phyloP scores from a whole-genome alignment of 2,888 invertebrate species.

The Diarsia mendica region DNA sequence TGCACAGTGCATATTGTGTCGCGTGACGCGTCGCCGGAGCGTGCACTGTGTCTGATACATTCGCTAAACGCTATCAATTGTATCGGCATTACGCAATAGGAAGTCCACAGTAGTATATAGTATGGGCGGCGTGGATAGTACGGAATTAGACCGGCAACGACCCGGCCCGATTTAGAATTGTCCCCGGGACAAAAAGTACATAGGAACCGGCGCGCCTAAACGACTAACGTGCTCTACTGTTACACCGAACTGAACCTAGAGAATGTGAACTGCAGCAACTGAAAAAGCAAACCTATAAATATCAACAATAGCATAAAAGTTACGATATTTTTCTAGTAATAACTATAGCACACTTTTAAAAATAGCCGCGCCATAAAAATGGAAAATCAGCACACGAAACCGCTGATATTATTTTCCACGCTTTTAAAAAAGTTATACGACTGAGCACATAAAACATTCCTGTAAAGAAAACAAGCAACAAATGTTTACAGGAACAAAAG shows the following conservation, averaged over 20 bases:
- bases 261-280: background rate
- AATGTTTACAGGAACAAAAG: slow-evolving; percentile 39
- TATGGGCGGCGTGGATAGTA: slow-evolving; percentile 68
- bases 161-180: slow-evolving; percentile 86
- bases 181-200: slow-evolving; percentile 86
- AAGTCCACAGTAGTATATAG: slow-evolving; percentile 76
- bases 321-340: background rate
- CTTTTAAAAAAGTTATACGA: slow-evolving; percentile 21
- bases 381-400: background rate
- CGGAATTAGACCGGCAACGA: slow-evolving; percentile 85
- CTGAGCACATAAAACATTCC: slow-evolving; percentile 3
- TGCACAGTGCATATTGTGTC: slow-evolving; percentile 47
- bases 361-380: background rate
- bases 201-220: slow-evolving; percentile 80
- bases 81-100: slow-evolving; percentile 83
- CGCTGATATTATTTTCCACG: background rate
- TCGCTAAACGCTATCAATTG: slow-evolving; percentile 73
- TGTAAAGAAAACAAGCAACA: slow-evolving; percentile 23
- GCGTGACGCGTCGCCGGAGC: slow-evolving; percentile 28
- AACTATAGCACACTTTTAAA: background rate
- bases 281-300: background rate
- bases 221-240: slow-evolving; percentile 70
- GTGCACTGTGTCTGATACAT: slow-evolving; percentile 54
- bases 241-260: slow-evolving; percentile 59
- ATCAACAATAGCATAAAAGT: background rate